Base-by-base conservation (phyloP, 2,113 vertebrate genomes). In the Mustela lutreola region DNA sequence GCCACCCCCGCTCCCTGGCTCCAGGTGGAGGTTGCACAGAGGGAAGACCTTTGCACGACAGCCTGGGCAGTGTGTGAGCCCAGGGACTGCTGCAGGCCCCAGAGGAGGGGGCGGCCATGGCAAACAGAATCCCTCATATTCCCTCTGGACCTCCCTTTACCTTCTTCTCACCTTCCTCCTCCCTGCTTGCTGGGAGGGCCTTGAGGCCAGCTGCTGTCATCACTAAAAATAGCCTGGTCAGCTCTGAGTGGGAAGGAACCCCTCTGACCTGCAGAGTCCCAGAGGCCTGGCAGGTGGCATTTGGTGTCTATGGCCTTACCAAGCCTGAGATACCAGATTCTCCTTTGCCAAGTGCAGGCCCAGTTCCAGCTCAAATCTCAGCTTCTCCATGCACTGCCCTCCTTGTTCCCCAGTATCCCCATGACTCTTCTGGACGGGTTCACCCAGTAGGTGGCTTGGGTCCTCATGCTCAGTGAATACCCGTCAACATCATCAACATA, bases 151-250 rank as follows among this genome's bases (percentile, higher is more conserved):
- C 36, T 82, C 42, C 70, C 42, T n/a, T 93, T 86, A 42, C 53
- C n/a, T 58, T 91, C 93, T 94, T 95, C 87, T 97, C 92, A 91
- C 93, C 94, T 86, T 96, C 93, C 65, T 94, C 85, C 88, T 93
- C 81, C 62, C 89, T 67, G 89, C 78, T 93, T 92, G 50, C 86
- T 89, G 95, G 65, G 56, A 93, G 70, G 79, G 83, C 92, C 95
- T 78, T 24, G 58, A 73, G 56, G 70, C 91, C 98, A 98, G 97
- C 95, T 98, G 96, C 95, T 94, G 48, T 91, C 45, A 15, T 95
- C 92, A 93, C 95, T 96, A 98, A 98, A 98, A 96, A 97, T 97
- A 98, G 67, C 42, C 70, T 58, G 70, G 86, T 21, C 85, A 89
- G 89, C 94, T 95, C 93, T 62, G 82, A 83, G 91, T 96, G 89